Base-by-base conservation (phyloP, 2,888 invertebrate genomes). In the Leptogaster cylindrica region DNA sequence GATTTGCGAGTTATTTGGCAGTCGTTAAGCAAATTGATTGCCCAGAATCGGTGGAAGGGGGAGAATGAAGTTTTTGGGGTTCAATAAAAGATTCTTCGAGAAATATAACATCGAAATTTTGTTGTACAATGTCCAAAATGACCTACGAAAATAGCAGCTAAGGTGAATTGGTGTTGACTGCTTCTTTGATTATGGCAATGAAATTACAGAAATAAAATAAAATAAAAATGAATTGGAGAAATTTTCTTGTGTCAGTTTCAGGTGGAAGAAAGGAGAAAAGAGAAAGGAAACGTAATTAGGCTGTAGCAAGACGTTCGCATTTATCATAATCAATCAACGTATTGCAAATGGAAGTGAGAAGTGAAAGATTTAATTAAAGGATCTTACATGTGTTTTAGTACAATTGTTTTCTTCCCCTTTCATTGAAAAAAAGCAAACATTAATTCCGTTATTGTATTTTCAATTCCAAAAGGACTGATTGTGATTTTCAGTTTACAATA, bases 1-100 rank as follows among this genome's bases (percentile, higher is more conserved):
- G 61, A 61, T 61, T 61, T 61, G 61, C 61, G 61, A 61, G 61
- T 61, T 61, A 61, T 61, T 61, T 61, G 61, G 61, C 61, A 61
- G 61, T 61, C 61, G 61, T 61, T 61, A 61, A 61, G 61, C 44
- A 61, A 61, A 61, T 61, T 61, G 61, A 61, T 61, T 61, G 61
- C 61, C 44, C 58, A 27, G 28, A 18, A 61, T 27, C 23, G 18
- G n/a, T n/a, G n/a, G n/a, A n/a, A n/a, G n/a, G n/a, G n/a, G n/a
- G 27, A 44, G 44, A 28, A 61, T 61, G 61, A 61, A 61, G 44
- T 61, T 61, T 25, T 44, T 61, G 27, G 61, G 41, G 61, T 61
- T n/a, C n/a, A n/a, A n/a, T n/a, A n/a, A n/a, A n/a, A n/a, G n/a
- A n/a, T n/a, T n/a, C n/a, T n/a, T n/a, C n/a, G 61, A 61, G 28